Base-by-base conservation (phyloP, 2,113 vertebrate species). In the Numida meleagris region DNA sequence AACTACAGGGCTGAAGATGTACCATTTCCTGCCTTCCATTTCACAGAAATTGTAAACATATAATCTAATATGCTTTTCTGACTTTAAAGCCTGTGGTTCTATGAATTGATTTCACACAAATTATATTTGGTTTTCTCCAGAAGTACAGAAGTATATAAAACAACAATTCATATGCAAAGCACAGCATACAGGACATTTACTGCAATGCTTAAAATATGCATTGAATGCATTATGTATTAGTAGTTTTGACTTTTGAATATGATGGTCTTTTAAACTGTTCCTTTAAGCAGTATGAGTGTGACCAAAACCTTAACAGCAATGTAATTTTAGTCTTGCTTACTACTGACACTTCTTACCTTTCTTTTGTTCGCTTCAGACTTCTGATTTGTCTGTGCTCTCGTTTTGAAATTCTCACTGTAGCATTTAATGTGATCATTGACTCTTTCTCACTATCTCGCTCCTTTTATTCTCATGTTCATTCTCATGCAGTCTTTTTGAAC, bases 261-360 rank as follows among this genome's bases (percentile, higher is more conserved):
- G 0, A 2, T 36, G 27, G n/a, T 87, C 58, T 87, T 73, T 36
- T 13, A 85, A 71, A 48, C 48, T 72, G 23, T 53, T 85, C 38
- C 20, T n/a, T 83, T 77, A 70, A 77, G 48, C 19, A 80, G 50
- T 71, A 66, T 74, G 72, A 90, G 5, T 55, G 68, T 77, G 72
- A 67, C 63, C 85, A 77, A 77, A 90, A 45, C 12, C 34, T 70
- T 77, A 80, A 34, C 88, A 53, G 23, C 53, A 71, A 59, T 31
- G 45, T 71, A 86, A 90, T 96, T 95, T 94, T 90, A 94, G 38
- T 65, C 65, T 86, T 91, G 68, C 33, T 80, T 93, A 83, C 79
- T 27, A 83, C 50, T 96, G 82, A 90, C 42, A 83, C 63, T 29
- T 91, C 82, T 93, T 7, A 1, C 53, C 63, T 83, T 90, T 81